These are phyloP conservation scores for Entosphenus tridentatus DNA, from an alignment of 2,113 vertebrate genomes.

Conservation along the genomic window DNA sequence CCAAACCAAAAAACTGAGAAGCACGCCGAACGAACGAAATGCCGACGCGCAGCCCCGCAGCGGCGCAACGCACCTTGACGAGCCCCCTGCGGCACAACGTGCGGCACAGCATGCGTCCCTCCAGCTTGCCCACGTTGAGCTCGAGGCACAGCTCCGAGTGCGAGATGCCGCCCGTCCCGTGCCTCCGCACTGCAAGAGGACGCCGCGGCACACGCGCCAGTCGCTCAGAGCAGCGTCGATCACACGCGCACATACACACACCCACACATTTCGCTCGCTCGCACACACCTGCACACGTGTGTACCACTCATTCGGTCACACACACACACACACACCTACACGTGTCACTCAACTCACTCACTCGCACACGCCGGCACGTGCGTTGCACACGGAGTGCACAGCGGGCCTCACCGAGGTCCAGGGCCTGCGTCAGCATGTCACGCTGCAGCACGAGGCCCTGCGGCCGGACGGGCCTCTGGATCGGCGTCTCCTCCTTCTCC, in stretches of 20 bases:
- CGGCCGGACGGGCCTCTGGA: slow-evolving; percentile 19
- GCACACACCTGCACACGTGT: too few relatives aligned
- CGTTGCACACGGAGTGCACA: neutral
- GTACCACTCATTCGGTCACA: neutral
- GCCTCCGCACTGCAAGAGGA: slow-evolving; percentile 35
- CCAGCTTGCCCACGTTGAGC: slow-evolving; percentile 65
- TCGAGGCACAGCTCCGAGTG: slow-evolving; percentile 36
- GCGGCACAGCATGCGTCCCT: slow-evolving; percentile 67
- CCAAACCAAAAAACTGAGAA: too few relatives aligned
- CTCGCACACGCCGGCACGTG: neutral
- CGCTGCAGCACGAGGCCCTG: slow-evolving; percentile 46
- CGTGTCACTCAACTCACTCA: neutral
- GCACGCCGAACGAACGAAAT: too few relatives aligned
- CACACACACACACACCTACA: neutral
- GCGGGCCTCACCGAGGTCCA: slow-evolving; percentile 43
- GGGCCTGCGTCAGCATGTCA: slow-evolving; percentile 61
- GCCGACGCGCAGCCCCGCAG: neutral
- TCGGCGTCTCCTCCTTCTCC: slow-evolving; percentile 37
- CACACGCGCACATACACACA: too few relatives aligned
- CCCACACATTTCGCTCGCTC: too few relatives aligned
- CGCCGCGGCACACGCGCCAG: too few relatives aligned
- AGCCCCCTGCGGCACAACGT: slow-evolving; percentile 45
- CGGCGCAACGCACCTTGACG: slow-evolving; percentile 40
- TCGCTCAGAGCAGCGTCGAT: too few relatives aligned
- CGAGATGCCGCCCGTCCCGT: slow-evolving; percentile 59